A percentile compares a stretch with the other conserved stretches of the same genome.
Evolutionary conservation across 2,113 vertebrate species (phyloP).

Genomic region (Castor canadensis): DNA sequence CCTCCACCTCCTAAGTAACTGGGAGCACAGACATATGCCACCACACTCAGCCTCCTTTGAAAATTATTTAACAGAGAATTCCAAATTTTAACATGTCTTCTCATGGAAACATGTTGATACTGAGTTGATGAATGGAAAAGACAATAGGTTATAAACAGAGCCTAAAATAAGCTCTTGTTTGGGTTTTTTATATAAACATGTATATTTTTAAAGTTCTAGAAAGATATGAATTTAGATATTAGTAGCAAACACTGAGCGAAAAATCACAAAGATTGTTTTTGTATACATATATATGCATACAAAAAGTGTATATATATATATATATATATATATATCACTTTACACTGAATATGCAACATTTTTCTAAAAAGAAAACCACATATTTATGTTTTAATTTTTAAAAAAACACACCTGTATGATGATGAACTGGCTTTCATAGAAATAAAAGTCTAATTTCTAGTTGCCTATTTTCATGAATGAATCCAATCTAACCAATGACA

Average conservation of each 20-base stretch:
- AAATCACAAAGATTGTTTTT: not conserved
- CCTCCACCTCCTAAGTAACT: no score
- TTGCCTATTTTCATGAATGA: not conserved
- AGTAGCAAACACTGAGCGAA: not conserved
- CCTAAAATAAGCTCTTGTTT: not conserved
- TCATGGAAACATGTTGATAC: not conserved
- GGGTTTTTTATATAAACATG: not conserved
- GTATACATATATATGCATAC: not conserved
- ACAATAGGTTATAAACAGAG: not conserved
- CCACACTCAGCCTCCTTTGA: no score
- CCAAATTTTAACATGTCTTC: conserved; percentile 22
- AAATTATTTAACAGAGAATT: conserved; percentile 33
- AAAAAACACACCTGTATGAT: not conserved
- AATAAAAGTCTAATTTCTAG: not conserved
- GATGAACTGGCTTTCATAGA: not conserved
- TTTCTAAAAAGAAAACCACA: not conserved
- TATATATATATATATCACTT: no score
- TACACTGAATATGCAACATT: not conserved
- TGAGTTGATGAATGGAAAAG: not conserved
- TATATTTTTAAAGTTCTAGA: conserved; percentile 16
- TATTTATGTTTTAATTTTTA: not conserved
- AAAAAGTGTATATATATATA: no score
- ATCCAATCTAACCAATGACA: not conserved
- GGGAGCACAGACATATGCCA: no score
- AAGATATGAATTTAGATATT: not conserved